These are phyloP conservation scores for Tachysurus vachellii DNA, from an alignment of 2,113 vertebrate species.

Conservation along the genomic window DNA sequence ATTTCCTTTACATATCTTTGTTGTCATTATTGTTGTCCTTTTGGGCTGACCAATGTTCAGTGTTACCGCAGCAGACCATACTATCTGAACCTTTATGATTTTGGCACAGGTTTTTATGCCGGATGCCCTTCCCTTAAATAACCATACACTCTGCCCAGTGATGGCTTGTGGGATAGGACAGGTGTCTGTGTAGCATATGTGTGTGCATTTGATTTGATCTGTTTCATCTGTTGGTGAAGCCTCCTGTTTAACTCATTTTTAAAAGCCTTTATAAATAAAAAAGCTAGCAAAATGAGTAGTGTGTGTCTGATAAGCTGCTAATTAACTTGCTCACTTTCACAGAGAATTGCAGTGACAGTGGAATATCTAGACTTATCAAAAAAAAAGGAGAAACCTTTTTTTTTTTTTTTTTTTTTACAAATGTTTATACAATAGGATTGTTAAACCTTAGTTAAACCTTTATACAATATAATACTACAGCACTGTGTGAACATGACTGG, in stretches of 20 bases:
- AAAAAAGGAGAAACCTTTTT: background rate
- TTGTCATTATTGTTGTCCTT: too few species aligned
- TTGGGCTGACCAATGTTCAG: too few species aligned
- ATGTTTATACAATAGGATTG: background rate
- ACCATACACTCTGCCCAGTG: background rate
- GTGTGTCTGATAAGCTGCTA: background rate
- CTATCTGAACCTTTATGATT: too few species aligned
- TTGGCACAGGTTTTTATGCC: background rate
- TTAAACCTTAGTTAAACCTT: too few species aligned
- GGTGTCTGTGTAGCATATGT: background rate
- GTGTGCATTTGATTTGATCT: background rate
- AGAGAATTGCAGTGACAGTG: background rate
- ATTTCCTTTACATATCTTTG: too few species aligned
- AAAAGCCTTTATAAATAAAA: background rate
- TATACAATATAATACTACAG: background rate
- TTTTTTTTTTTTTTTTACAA: too few species aligned
- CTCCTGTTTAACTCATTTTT: background rate
- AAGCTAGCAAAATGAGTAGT: background rate
- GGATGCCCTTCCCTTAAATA: too few species aligned
- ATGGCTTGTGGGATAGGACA: background rate
- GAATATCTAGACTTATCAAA: background rate
- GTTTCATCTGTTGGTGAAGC: background rate
- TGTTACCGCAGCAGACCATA: too few species aligned
- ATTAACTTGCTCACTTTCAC: background rate
- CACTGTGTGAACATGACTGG: background rate